These are phyloP conservation scores for Liolophura sinensis DNA, from an alignment of 1,140 invertebrate species.

Conservation along the genomic window DNA sequence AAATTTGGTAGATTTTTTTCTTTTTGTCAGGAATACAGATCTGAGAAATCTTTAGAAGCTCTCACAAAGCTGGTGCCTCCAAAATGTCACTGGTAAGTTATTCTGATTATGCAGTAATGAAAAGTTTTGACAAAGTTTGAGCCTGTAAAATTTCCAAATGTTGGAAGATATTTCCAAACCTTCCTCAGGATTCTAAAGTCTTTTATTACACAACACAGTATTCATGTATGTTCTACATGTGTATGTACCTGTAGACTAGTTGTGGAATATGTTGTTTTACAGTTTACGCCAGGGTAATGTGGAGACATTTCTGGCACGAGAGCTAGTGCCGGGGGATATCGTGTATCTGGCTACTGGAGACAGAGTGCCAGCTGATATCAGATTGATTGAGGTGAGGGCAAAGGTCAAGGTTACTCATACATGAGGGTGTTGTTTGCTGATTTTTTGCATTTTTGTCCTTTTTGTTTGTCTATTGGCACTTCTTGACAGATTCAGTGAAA, in stretches of 20 bases:
- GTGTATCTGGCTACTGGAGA: constrained; percentile 93
- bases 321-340: constrained; percentile 98
- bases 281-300: constrained; percentile 82
- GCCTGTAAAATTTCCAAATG: too few species aligned
- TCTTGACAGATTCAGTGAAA: not conserved
- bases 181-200: too few species aligned
- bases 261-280: constrained; percentile 31
- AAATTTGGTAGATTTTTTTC: not conserved
- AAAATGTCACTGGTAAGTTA: constrained; percentile 63
- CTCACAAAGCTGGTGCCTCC: constrained; percentile 95
- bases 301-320: constrained; percentile 89
- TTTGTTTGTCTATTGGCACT: not conserved
- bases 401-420: constrained; percentile 4
- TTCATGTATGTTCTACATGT: constrained; percentile 62
- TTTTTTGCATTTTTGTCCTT: constrained; percentile 1
- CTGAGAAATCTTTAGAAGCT: constrained; percentile 99
- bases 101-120: too few species aligned
- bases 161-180: too few species aligned
- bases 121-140: too few species aligned
- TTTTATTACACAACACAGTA: too few species aligned
- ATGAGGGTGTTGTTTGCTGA: too few species aligned
- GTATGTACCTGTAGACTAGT: not conserved
- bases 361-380: constrained; percentile 92
- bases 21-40: constrained; percentile 82
- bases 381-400: constrained; percentile 78